Evolutionary conservation across 2,113 vertebrate genomes (phyloP), one percentile per base, ranked within the genome.

Genomic region (Hippoglossus stenolepis): DNA sequence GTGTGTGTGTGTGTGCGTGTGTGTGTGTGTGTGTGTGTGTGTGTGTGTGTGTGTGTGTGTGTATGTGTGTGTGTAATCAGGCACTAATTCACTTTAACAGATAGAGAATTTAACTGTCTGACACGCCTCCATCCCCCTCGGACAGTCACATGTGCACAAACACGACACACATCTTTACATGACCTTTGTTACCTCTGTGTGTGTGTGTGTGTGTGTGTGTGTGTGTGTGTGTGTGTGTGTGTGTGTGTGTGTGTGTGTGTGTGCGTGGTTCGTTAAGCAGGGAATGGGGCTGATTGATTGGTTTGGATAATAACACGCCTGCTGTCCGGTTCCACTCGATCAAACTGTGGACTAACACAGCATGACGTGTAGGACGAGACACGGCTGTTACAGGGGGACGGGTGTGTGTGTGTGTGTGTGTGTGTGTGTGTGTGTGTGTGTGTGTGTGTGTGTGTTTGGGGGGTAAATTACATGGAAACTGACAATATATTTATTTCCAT

Each of bases 351-450:
- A 38, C 83, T 77, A 87, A 89, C 81, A 28, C 73, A 62, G 79
- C 80, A 2, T 88, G 89, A 68, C 87, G 71, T 85, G 87, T 90
- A 28, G 70, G 61, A 82, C 38, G 26, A 65, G 80, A 79, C 80
- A 35, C 28, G 77, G 65, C 68, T 83, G 65, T 85, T 73, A 78
- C 65, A 15, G 72, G 53, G 28, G 17, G 64, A 60, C 14, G 43
- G 3, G 62, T 53, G 47, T 67, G n/a, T 26, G 31, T 18, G 28
- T 61, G 31, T 61, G 18, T 35, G 31, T 61, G 31, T 61, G 31
- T 61, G 31, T 62, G 31, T 62, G 58, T 60, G 26, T 60, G 26
- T 60, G 26, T 60, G 58, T 60, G 26, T 28, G 24, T 60, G 35
- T 35, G 35, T 38, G 35, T 38, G 35, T 38, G 13, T 5, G 4